Conservation (phyloP, 2,113 vertebrate species). For the Eubucco bourcierii region DNA sequence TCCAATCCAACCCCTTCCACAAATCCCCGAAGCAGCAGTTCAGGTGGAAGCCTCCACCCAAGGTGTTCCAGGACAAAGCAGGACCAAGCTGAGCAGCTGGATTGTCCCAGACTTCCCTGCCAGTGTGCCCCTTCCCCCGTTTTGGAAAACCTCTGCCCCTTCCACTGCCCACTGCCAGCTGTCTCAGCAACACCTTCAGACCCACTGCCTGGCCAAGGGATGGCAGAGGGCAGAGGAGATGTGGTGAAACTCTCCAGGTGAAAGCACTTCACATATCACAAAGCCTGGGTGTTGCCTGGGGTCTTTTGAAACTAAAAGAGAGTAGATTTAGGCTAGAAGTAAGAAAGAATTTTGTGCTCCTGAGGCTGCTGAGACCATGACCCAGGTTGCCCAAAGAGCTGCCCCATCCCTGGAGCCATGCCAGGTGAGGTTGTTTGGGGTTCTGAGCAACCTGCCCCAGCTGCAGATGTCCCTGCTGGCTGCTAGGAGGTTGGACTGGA, state of each 20-base stretch:
- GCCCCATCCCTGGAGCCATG: neutral
- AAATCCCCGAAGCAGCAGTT: fast-evolving
- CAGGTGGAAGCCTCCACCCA: neutral
- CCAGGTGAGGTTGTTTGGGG: neutral
- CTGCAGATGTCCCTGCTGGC: neutral
- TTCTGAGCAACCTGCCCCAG: neutral
- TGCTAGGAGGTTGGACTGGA: neutral
- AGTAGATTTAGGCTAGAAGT: neutral
- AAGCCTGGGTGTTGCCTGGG: neutral
- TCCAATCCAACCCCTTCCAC: too few relatives aligned
- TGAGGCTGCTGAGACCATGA: neutral
- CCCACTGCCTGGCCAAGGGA: neutral
- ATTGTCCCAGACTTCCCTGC: fast-evolving
- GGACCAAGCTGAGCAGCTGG: neutral
- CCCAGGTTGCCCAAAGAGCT: neutral
- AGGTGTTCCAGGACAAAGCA: neutral
- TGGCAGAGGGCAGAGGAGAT: neutral
- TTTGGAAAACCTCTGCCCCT: neutral
- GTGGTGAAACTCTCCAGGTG: neutral
- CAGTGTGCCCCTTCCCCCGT: neutral
- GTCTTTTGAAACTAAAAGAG: neutral
- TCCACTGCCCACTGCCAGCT: neutral
- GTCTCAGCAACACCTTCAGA: neutral
- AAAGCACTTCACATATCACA: neutral
- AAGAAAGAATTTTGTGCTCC: neutral